A percentile compares a stretch with the other conserved stretches of the same genome.
These are phyloP conservation scores for Strix occidentalis DNA, from an alignment of 2,797 vertebrate genomes.

Conservation along the genomic window DNA sequence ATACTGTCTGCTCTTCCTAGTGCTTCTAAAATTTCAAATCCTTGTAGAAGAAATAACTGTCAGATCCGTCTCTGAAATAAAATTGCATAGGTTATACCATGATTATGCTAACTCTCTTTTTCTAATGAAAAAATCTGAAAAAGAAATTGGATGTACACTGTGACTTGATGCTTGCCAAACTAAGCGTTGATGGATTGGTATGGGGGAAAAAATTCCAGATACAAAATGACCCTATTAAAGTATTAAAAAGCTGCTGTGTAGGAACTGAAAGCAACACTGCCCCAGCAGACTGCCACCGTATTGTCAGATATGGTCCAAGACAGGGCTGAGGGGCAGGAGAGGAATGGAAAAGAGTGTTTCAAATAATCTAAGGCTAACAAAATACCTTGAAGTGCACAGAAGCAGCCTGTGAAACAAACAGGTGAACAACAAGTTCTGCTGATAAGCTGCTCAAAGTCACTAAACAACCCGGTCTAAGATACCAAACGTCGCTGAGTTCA, in stretches of 20 bases:
- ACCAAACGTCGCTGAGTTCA: fast-evolving
- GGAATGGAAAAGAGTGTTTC: fast-evolving
- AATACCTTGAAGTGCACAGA: not conserved
- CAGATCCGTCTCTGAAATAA: not conserved
- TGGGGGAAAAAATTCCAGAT: not conserved
- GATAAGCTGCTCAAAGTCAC: not conserved
- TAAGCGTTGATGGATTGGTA: not conserved
- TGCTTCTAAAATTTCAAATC: not conserved
- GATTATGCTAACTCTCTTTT: not conserved
- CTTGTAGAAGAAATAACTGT: fast-evolving
- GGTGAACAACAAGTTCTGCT: not conserved
- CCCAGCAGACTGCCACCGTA: not conserved
- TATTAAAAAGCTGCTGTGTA: not conserved
- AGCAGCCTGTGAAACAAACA: not conserved
- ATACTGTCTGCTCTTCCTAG: not conserved
- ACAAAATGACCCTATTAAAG: not conserved
- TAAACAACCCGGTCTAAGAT: fast-evolving
- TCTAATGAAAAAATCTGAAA: not conserved
- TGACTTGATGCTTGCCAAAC: not conserved
- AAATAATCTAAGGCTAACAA: fast-evolving
- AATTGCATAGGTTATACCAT: not conserved
- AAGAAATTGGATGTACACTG: not conserved
- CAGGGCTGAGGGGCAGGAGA: not conserved
- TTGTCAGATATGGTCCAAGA: not conserved
- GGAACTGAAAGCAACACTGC: fast-evolving